Evolutionary conservation across 1,140 invertebrate genomes (phyloP).

Genomic region (Ooceraea biroi): DNA sequence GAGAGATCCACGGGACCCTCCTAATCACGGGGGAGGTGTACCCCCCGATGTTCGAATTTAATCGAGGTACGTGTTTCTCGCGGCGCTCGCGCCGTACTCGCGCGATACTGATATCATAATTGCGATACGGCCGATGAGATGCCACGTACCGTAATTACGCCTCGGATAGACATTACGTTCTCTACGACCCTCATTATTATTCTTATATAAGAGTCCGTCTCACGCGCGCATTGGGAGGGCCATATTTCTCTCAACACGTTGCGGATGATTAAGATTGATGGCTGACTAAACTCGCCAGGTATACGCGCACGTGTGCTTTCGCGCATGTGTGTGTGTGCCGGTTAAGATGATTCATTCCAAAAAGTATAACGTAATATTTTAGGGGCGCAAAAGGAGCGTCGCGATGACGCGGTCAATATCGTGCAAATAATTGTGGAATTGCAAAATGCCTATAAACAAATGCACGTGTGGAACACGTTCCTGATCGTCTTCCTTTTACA

Average conservation of each 20-base stretch:
- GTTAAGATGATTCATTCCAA: slow-evolving; percentile 54
- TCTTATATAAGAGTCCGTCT: slow-evolving; percentile 57
- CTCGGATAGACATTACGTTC: slow-evolving; percentile 49
- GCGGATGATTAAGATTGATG: slow-evolving; percentile 62
- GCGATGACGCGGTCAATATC: slow-evolving; percentile 2
- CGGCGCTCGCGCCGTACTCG: slow-evolving; percentile 7
- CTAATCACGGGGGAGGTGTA: too few relatives aligned
- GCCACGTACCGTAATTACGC: slow-evolving; percentile 39
- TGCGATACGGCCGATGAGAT: slow-evolving; percentile 22
- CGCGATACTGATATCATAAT: slow-evolving; percentile 60
- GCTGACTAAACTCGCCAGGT: slow-evolving; percentile 59
- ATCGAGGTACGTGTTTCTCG: neutral
- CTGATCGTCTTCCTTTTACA: neutral
- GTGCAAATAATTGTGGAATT: slow-evolving; percentile 39
- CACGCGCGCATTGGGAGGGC: slow-evolving; percentile 50
- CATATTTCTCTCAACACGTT: slow-evolving; percentile 63
- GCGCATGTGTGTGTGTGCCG: neutral
- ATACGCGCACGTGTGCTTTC: neutral
- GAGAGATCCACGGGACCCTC: too few relatives aligned
- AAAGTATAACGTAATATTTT: slow-evolving; percentile 61
- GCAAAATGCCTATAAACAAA: neutral
- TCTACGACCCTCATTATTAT: slow-evolving; percentile 61
- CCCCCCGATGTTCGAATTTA: slow-evolving; percentile 30
- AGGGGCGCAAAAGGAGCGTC: neutral
- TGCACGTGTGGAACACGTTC: neutral